Evolutionary conservation across 2,888 invertebrate species (phyloP), one percentile per base, ranked within the genome.

Genomic region (Congeria kusceri): DNA sequence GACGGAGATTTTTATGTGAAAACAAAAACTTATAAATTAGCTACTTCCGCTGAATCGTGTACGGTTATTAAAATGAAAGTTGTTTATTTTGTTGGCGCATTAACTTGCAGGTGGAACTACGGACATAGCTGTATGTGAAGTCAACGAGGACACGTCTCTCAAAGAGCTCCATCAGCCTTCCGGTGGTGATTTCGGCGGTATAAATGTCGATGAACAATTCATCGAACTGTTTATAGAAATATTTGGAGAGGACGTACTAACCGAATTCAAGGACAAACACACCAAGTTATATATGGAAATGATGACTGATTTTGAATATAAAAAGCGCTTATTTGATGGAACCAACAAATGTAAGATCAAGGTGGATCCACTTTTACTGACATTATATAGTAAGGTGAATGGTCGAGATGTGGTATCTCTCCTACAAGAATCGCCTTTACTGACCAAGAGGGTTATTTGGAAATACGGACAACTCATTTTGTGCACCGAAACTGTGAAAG

Each of bases 21-120:
- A n/a, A n/a, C n/a, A n/a, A n/a, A n/a, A n/a, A n/a, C n/a, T n/a
- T n/a, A n/a, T n/a, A n/a, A n/a, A n/a, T n/a, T n/a, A n/a, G n/a
- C n/a, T n/a, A n/a, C n/a, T n/a, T n/a, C n/a, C n/a, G n/a, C n/a
- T n/a, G n/a, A n/a, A n/a, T n/a, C n/a, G n/a, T n/a, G n/a, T n/a
- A n/a, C n/a, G n/a, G n/a, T n/a, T n/a, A n/a, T n/a, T n/a, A n/a
- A n/a, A n/a, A n/a, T n/a, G n/a, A n/a, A n/a, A n/a, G n/a, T n/a
- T n/a, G n/a, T n/a, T n/a, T n/a, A n/a, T n/a, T n/a, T n/a, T n/a
- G n/a, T n/a, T n/a, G n/a, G n/a, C n/a, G n/a, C n/a, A n/a, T n/a
- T n/a, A n/a, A n/a, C n/a, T n/a, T n/a, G n/a, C 15, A 81, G 81
- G 81, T 13, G 81, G 81, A 3, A 81, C 81, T 20, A 74, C 77